A percentile compares a stretch with the other conserved stretches of the same genome.
Conservation (phyloP, 2,888 invertebrate genomes). For the Hyalella azteca region DNA sequence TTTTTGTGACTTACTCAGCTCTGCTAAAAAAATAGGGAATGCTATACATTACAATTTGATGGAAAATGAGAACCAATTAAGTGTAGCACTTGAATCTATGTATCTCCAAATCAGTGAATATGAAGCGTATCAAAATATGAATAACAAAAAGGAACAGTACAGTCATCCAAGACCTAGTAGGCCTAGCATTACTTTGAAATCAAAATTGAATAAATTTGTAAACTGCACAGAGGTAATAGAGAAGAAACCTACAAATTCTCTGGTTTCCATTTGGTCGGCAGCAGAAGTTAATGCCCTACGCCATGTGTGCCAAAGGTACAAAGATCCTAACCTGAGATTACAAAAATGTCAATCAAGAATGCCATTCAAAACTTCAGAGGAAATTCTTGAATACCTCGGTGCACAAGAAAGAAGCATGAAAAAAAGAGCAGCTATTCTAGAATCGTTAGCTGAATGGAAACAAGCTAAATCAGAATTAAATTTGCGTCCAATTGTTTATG, state of each 20-base stretch:
- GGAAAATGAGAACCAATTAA: not conserved
- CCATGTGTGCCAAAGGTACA: no score
- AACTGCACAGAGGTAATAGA: not conserved
- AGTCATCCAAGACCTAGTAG: not conserved
- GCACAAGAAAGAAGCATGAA: not conserved
- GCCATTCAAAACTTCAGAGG: no score
- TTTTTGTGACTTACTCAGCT: not conserved
- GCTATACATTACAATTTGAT: not conserved
- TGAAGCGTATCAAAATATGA: not conserved
- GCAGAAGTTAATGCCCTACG: no score
- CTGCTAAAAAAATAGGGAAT: not conserved
- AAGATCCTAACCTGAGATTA: no score
- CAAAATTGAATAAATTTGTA: not conserved
- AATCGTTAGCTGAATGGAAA: not conserved
- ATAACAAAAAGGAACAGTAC: not conserved
- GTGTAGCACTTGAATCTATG: not conserved
- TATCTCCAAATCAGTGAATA: not conserved
- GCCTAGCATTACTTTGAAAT: not conserved
- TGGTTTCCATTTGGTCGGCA: not conserved
- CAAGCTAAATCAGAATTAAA: not conserved
- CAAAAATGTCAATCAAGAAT: no score
- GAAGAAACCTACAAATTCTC: not conserved
- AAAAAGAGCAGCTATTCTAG: not conserved
- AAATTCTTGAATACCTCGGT: no score
- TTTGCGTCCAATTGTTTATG: not conserved